A percentile compares a stretch with the other conserved stretches of the same genome.
phyloP scores from a whole-genome alignment of 2,888 invertebrate species.

The Nezara viridula region DNA sequence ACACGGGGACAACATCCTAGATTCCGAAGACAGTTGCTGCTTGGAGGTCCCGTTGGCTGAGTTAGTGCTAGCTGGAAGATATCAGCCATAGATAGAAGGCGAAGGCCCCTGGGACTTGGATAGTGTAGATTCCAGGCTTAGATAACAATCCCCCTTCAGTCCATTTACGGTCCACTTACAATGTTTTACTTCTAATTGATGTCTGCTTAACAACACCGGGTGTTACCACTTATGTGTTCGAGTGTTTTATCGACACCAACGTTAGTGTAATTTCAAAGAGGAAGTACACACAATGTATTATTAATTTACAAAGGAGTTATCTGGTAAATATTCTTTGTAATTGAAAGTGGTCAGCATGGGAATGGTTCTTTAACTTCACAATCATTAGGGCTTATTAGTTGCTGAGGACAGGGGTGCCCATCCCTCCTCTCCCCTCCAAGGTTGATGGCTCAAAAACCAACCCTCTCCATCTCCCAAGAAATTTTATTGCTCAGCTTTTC shows the following conservation, averaged over 20 bases:
- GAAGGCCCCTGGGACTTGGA: slow-evolving; percentile 10
- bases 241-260: slow-evolving; percentile 3
- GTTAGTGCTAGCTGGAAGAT: background rate
- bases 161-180: slow-evolving; percentile 44
- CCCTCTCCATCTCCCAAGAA: too few relatives aligned
- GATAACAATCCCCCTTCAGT: slow-evolving; percentile 46
- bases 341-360: background rate
- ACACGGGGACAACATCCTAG: background rate
- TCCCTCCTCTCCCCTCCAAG: too few relatives aligned
- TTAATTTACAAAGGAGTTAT: background rate
- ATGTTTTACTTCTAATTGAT: slow-evolving; percentile 49
- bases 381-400: too few relatives aligned
- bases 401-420: too few relatives aligned
- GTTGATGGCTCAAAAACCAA: too few relatives aligned
- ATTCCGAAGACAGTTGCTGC: background rate
- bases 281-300: background rate
- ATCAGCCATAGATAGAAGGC: slow-evolving; percentile 44
- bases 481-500: too few relatives aligned
- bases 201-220: slow-evolving; percentile 39
- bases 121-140: slow-evolving; percentile 43
- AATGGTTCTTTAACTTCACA: background rate
- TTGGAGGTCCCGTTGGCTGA: background rate
- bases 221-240: slow-evolving; percentile 27
- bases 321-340: background rate
- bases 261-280: background rate